phyloP scores from a whole-genome alignment of 2,888 invertebrate species.

The Nasonia oneida region DNA sequence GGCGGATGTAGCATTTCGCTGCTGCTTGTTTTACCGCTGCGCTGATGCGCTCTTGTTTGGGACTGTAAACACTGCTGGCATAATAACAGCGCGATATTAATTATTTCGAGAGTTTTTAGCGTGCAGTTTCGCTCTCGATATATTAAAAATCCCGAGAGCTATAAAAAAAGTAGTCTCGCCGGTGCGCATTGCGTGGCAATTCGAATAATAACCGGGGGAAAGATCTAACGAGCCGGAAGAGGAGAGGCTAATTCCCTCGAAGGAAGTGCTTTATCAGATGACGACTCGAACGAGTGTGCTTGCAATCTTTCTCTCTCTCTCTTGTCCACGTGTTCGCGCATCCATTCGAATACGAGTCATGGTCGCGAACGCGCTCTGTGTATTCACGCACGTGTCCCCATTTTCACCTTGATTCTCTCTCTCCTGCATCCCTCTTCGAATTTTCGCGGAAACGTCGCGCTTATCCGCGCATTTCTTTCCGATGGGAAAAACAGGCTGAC shows the following conservation, averaged over 20 bases:
- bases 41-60: neutral
- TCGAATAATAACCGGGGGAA: neutral
- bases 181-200: neutral
- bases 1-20: neutral
- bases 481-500: neutral
- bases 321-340: conserved; percentile 21
- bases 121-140: neutral
- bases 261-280: conserved; percentile 43
- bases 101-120: neutral
- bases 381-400: neutral
- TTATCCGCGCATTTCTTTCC: neutral
- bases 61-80: neutral
- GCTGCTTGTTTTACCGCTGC: neutral
- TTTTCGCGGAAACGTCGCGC: neutral
- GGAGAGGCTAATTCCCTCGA: conserved; percentile 8
- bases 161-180: neutral
- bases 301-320: neutral
- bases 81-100: neutral
- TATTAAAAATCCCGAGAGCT: neutral
- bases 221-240: conserved; percentile 44
- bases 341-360: conserved; percentile 23
- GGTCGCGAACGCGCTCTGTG: neutral
- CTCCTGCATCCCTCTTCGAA: neutral
- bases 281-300: conserved; percentile 23
- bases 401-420: conserved; percentile 10